phyloP scores from a whole-genome alignment of 2,113 vertebrate species.

The Mirounga angustirostris region DNA sequence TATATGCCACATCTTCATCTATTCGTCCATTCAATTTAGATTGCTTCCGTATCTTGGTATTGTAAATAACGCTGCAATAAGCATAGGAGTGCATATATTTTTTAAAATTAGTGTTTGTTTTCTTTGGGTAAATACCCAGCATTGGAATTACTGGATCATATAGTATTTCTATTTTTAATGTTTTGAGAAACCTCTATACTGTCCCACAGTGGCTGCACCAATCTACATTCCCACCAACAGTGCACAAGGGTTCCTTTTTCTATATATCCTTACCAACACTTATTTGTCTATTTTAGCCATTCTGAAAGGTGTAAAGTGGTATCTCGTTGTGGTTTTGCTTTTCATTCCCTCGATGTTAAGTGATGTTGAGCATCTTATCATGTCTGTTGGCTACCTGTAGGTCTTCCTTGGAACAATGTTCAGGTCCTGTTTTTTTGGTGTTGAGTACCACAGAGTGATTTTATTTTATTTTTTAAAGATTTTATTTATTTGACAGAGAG shows the following conservation, averaged over 20 bases:
- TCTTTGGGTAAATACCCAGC: neutral
- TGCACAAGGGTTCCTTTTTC: neutral
- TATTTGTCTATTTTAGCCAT: neutral
- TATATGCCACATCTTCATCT: neutral
- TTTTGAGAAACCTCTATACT: neutral
- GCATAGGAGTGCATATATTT: neutral
- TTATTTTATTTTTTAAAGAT: neutral
- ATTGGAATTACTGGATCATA: neutral
- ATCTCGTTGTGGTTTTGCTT: neutral
- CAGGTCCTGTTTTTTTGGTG: neutral
- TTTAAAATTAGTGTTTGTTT: neutral
- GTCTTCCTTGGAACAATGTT: neutral
- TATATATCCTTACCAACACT: neutral
- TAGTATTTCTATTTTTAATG: neutral
- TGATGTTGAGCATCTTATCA: neutral
- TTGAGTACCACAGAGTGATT: neutral
- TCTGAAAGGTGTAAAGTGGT: neutral
- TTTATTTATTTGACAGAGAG: no score
- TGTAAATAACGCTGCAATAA: neutral
- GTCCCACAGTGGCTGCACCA: neutral
- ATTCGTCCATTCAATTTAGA: neutral
- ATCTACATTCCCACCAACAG: neutral
- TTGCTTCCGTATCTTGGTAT: neutral
- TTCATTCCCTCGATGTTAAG: neutral
- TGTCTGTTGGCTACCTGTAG: neutral